Percentiles rank a stretch among this genome's conserved stretches.
phyloP scores from a whole-genome alignment of 1,140 invertebrate species.

The Chrysomallon squamiferum region DNA sequence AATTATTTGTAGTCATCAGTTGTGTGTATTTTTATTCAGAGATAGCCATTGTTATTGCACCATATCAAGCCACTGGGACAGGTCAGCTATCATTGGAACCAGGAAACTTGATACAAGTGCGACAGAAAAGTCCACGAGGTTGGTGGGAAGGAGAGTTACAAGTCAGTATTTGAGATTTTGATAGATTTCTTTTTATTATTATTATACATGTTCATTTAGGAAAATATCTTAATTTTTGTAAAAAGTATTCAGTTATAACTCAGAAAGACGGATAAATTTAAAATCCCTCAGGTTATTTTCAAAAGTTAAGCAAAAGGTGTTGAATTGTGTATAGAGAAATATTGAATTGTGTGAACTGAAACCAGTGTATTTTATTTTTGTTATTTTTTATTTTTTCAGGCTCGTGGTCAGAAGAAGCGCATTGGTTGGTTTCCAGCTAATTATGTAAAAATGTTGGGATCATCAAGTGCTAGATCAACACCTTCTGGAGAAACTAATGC shows the following conservation, averaged over 20 bases:
- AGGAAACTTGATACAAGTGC: slow-evolving; percentile 94
- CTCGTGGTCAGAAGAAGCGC: slow-evolving; percentile 92
- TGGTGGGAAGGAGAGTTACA: slow-evolving; percentile 99
- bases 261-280: no score
- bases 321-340: no score
- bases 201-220: no score
- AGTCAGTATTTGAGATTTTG: slow-evolving; percentile 66
- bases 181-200: no score
- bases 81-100: slow-evolving; percentile 89
- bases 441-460: slow-evolving; percentile 81
- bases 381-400: slow-evolving; percentile 63
- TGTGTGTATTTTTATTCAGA: slow-evolving; percentile 68
- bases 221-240: no score
- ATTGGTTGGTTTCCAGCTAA: slow-evolving; percentile 98
- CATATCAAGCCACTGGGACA: slow-evolving; percentile 84
- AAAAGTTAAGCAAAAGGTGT: no score
- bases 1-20: no score
- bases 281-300: no score
- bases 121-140: slow-evolving; percentile 94
- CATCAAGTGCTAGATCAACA: slow-evolving; percentile 48
- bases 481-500: slow-evolving; percentile 16
- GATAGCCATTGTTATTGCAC: slow-evolving; percentile 87
- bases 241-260: no score
- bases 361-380: no score
- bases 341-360: no score